Conservation (phyloP, 2,797 vertebrate genomes). For the Clarias laeviceps region DNA sequence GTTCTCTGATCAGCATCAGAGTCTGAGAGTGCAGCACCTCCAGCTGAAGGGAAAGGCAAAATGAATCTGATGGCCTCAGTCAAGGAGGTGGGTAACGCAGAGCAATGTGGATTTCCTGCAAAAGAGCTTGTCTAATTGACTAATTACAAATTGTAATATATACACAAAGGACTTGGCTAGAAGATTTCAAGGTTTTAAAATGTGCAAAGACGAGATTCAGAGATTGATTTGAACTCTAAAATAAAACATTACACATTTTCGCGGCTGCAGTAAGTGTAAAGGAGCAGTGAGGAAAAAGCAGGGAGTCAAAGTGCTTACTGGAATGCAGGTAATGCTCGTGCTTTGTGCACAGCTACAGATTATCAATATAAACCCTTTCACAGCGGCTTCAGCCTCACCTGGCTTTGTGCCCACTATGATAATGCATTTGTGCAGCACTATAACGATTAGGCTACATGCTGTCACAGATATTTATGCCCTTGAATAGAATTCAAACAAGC, state of each 20-base stretch:
- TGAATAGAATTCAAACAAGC: not conserved
- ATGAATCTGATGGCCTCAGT: constrained; percentile 84
- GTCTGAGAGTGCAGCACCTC: constrained; percentile 98
- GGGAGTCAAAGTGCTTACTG: not conserved
- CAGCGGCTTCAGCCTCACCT: not conserved
- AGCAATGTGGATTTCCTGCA: not conserved
- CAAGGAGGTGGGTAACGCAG: constrained; percentile 72
- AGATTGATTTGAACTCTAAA: not conserved
- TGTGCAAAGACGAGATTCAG: not conserved
- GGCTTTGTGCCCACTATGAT: not conserved
- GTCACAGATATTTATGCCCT: not conserved
- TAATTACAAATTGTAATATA: not conserved
- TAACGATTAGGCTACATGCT: not conserved
- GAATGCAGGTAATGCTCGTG: constrained; percentile 11
- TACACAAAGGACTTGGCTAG: not conserved
- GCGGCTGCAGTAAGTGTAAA: not conserved
- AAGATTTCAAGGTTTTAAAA: not conserved
- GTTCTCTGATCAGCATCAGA: constrained; percentile 94
- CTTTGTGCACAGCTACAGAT: not conserved
- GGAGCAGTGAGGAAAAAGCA: not conserved
- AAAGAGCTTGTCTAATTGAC: not conserved
- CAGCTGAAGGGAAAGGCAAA: constrained; percentile 96
- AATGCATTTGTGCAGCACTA: not conserved
- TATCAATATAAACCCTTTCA: constrained; percentile 4
- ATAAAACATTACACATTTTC: not conserved